These are phyloP conservation scores for Salvelinus sp. DNA, from an alignment of 2,113 vertebrate genomes.

Conservation along the genomic window DNA sequence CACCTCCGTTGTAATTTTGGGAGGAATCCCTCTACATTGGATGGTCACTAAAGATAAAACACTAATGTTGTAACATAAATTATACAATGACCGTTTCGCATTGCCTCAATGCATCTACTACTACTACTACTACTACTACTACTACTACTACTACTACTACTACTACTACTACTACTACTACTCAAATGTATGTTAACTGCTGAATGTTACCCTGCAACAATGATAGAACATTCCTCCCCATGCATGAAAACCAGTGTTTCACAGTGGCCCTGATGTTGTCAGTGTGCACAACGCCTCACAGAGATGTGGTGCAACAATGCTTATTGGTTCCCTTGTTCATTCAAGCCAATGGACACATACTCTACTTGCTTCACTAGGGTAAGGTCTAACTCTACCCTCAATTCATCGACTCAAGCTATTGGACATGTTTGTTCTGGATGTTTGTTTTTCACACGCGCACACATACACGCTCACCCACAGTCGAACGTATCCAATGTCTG, in stretches of 20 bases:
- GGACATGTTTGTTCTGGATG: slow-evolving; percentile 1
- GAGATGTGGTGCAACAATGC: neutral
- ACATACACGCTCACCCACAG: slow-evolving; percentile 23
- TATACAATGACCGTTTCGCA: slow-evolving; percentile 1
- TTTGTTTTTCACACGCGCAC: slow-evolving; percentile 5
- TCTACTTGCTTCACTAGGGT: neutral
- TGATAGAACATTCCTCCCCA: slow-evolving; percentile 37
- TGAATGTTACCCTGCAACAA: slow-evolving; percentile 43
- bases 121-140: slow-evolving; percentile 8
- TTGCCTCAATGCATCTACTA: slow-evolving; percentile 25
- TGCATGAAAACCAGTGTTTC: slow-evolving; percentile 38
- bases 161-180: too few relatives aligned
- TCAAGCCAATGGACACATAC: neutral
- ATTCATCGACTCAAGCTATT: neutral
- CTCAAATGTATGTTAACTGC: slow-evolving; percentile 31
- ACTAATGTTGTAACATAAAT: neutral
- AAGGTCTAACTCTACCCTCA: neutral
- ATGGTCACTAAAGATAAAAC: neutral
- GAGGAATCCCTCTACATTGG: slow-evolving; percentile 1
- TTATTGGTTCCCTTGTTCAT: slow-evolving; percentile 1
- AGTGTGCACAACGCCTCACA: neutral
- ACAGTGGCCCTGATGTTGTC: neutral
- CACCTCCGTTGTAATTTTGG: neutral
- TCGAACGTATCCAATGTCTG: slow-evolving; percentile 20
- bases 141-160: too few relatives aligned